Percentiles rank a stretch among this genome's conserved stretches.
Evolutionary conservation across 2,888 invertebrate species (phyloP).

Genomic region (Schrankia costaestrigalis): DNA sequence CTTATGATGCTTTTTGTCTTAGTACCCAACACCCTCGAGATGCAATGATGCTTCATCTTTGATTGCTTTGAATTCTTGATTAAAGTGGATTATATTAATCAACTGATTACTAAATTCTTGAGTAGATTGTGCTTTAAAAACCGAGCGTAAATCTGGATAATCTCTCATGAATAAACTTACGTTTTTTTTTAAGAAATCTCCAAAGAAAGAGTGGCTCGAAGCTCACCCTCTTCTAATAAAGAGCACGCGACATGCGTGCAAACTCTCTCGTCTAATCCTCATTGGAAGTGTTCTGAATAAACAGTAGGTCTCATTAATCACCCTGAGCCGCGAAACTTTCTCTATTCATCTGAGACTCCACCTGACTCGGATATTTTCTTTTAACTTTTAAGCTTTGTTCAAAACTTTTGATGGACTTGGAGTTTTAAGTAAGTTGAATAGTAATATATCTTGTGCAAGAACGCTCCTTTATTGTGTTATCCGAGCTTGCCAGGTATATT

Average conservation of each 20-base stretch:
- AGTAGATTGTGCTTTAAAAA: too few relatives aligned
- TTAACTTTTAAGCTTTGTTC: constrained; percentile 79
- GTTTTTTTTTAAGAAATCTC: not conserved
- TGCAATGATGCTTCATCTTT: too few relatives aligned
- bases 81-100: too few relatives aligned
- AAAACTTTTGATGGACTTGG: constrained; percentile 77
- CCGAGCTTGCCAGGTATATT: constrained; percentile 42
- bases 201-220: too few relatives aligned
- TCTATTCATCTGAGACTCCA: constrained; percentile 70
- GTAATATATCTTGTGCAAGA: constrained; percentile 71
- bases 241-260: constrained; percentile 22
- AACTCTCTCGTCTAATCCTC: constrained; percentile 58
- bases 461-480: constrained; percentile 52
- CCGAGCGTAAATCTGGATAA: not conserved
- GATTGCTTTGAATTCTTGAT: too few relatives aligned
- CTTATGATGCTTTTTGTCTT: too few relatives aligned
- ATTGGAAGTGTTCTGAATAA: constrained; percentile 62
- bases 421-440: constrained; percentile 79
- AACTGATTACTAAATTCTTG: too few relatives aligned
- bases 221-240: constrained; percentile 11
- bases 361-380: constrained; percentile 78
- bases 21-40: too few relatives aligned
- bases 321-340: constrained; percentile 60
- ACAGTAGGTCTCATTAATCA: constrained; percentile 75
- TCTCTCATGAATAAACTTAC: not conserved